Percentiles rank a stretch among this genome's conserved stretches.
Evolutionary conservation across 2,888 invertebrate genomes (phyloP).

Genomic region (Lasioglossum leucozonium): DNA sequence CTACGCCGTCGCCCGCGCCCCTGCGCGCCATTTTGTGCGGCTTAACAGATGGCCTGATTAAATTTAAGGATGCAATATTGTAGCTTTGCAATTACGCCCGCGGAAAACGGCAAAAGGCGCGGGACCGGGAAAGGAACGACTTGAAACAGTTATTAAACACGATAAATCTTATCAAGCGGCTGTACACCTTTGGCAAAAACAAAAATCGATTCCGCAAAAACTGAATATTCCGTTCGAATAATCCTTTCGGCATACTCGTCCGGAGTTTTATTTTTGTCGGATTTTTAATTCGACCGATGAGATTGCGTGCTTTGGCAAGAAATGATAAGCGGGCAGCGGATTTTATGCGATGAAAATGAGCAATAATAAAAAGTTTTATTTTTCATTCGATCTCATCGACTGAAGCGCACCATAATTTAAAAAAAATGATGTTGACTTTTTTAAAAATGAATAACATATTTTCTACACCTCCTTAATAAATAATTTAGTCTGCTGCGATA

Average conservation of each 20-base stretch:
- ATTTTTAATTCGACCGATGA: neutral
- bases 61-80: slow-evolving; percentile 6
- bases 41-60: slow-evolving; percentile 3
- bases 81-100: neutral
- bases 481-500: no score
- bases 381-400: no score
- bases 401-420: no score
- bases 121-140: neutral
- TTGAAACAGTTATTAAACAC: neutral
- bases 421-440: no score
- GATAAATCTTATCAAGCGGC: neutral
- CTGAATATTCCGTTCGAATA: no score
- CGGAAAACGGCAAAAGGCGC: neutral
- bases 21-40: slow-evolving; percentile 2
- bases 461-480: no score
- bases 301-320: neutral
- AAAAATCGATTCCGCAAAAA: neutral
- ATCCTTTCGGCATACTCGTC: neutral
- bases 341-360: no score
- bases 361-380: no score
- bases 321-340: neutral
- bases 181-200: neutral
- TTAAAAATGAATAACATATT: no score
- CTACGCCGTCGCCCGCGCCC: neutral
- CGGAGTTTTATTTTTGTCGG: neutral